Conservation (phyloP, 2,888 invertebrate genomes). For the Pterobdella sp. region DNA sequence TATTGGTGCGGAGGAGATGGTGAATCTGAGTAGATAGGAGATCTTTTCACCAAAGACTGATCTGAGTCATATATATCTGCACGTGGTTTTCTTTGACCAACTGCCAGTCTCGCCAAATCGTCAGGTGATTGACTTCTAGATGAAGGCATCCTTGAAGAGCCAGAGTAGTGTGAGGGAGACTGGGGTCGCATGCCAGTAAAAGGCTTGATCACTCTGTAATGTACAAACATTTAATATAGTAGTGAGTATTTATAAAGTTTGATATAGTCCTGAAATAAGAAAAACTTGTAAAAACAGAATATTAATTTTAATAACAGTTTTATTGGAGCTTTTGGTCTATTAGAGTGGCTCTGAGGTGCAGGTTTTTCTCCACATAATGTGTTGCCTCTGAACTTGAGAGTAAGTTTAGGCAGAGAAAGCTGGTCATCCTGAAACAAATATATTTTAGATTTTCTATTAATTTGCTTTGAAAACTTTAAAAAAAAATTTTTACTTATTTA, state of each 20-base stretch:
- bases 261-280: neutral
- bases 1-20: slow-evolving; percentile 20
- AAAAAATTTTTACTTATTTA: neutral
- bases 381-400: slow-evolving; percentile 25
- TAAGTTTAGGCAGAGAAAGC: slow-evolving; percentile 23
- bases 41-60: neutral
- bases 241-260: neutral
- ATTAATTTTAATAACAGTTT: slow-evolving; percentile 13
- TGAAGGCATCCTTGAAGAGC: slow-evolving; percentile 7
- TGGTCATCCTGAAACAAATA: neutral
- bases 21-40: slow-evolving; percentile 27
- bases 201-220: slow-evolving; percentile 22
- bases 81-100: neutral
- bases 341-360: neutral
- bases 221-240: neutral
- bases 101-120: slow-evolving; percentile 20
- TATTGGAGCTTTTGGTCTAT: slow-evolving; percentile 9
- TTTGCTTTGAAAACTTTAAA: neutral
- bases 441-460: no score
- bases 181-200: slow-evolving; percentile 2
- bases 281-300: neutral
- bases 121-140: slow-evolving; percentile 27
- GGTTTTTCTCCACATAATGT: slow-evolving; percentile 20
- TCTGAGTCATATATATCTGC: slow-evolving; percentile 5
- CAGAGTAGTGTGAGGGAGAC: neutral